phyloP scores from a whole-genome alignment of 64 coral and sea anemone species.

The Platygyra sinensis region DNA sequence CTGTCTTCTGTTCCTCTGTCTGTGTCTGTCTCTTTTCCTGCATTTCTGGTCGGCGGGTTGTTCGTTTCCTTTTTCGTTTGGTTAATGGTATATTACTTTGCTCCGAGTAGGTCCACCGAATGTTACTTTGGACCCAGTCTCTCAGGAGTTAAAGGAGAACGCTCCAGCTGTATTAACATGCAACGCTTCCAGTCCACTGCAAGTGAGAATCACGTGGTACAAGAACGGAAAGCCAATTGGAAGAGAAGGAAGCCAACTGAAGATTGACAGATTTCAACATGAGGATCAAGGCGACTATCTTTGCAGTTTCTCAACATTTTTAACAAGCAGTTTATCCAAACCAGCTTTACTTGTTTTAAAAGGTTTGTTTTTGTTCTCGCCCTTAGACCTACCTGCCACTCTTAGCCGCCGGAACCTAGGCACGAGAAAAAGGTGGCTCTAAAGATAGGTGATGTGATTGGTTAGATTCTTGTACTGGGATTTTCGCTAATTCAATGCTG shows the following conservation, averaged over 20 bases:
- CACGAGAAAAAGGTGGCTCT: too few species aligned
- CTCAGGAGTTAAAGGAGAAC: not conserved
- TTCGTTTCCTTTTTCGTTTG: not conserved
- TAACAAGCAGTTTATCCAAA: not conserved
- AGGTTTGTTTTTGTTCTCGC: not conserved
- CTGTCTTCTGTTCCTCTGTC: too few species aligned
- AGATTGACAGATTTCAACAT: conserved; percentile 15
- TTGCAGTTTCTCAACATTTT: conserved; percentile 34
- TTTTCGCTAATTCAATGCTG: too few species aligned
- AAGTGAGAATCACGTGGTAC: conserved; percentile 20
- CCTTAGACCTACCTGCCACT: too few species aligned
- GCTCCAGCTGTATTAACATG: conserved; percentile 8
- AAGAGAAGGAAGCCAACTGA: conserved; percentile 7
- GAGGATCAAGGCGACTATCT: conserved; percentile 48
- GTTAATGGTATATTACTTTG: not conserved
- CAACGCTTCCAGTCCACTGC: conserved; percentile 31
- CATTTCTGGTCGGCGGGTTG: not conserved
- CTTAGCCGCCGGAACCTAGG: too few species aligned
- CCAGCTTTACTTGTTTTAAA: conserved; percentile 40
- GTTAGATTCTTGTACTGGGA: too few species aligned
- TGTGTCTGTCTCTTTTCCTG: not conserved
- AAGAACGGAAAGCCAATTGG: not conserved
- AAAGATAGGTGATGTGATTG: too few species aligned
- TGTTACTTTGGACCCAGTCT: not conserved
- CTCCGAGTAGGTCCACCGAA: not conserved